Evolutionary conservation across 2,888 invertebrate species (phyloP).

Genomic region (Meghimatium bilineatum): DNA sequence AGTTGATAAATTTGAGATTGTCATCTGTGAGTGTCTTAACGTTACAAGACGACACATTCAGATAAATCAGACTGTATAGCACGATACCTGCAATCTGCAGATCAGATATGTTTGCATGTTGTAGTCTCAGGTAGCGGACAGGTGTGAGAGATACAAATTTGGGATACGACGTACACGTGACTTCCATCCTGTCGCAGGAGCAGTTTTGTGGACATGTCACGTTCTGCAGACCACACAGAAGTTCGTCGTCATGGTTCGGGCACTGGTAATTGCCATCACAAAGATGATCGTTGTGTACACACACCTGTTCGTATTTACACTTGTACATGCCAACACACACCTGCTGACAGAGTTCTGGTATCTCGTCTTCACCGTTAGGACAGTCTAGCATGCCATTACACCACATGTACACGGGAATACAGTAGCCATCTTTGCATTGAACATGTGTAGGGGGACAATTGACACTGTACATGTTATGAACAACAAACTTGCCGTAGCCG

Average conservation of each 20-base stretch:
- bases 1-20: constrained; percentile 14
- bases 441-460: constrained; percentile 40
- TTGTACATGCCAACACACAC: constrained; percentile 46
- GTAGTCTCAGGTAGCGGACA: constrained; percentile 16
- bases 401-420: constrained; percentile 48
- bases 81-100: neutral
- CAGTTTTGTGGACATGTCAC: constrained; percentile 43
- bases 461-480: neutral
- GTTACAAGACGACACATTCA: constrained; percentile 21
- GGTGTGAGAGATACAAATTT: constrained; percentile 13
- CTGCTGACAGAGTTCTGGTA: neutral
- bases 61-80: constrained; percentile 24
- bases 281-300: constrained; percentile 43
- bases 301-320: constrained; percentile 41
- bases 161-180: constrained; percentile 35
- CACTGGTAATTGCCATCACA: constrained; percentile 50
- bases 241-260: constrained; percentile 49
- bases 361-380: constrained; percentile 44
- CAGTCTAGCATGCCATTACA: constrained; percentile 48
- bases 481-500: constrained; percentile 49
- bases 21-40: neutral
- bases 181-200: constrained; percentile 40
- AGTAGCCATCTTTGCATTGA: constrained; percentile 41
- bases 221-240: constrained; percentile 36
- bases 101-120: neutral